phyloP scores from a whole-genome alignment of 2,113 vertebrate species.

The Trogon surrucura region DNA sequence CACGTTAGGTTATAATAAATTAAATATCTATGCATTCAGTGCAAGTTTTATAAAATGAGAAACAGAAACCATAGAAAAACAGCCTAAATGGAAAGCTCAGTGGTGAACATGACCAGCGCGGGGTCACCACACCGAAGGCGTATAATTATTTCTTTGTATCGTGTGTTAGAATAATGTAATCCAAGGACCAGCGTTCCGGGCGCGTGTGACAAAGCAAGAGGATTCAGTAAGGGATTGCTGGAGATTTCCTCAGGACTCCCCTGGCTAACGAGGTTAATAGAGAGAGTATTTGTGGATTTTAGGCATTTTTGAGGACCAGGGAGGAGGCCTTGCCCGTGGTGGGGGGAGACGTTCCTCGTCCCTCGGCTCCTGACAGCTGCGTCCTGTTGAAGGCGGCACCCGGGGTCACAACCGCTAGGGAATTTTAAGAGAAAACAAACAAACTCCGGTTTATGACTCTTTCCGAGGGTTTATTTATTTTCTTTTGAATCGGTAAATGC shows the following conservation, averaged over 20 bases:
- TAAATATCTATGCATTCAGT: not conserved
- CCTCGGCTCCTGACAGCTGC: accelerated
- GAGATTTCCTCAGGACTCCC: not conserved
- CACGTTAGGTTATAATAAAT: not conserved
- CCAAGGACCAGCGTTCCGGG: not conserved
- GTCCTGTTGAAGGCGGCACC: not conserved
- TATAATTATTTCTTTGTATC: not conserved
- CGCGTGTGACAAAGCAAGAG: not conserved
- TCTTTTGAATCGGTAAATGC: not conserved
- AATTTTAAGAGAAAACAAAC: not conserved
- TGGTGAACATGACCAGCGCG: not conserved
- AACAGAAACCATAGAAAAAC: not conserved
- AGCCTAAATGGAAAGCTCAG: not conserved
- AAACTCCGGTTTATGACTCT: not conserved
- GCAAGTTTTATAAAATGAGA: not conserved
- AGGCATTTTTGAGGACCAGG: accelerated
- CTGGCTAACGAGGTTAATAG: not conserved
- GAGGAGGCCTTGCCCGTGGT: not conserved
- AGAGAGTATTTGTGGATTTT: not conserved
- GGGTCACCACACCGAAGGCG: not conserved
- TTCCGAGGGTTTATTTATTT: not conserved
- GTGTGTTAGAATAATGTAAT: not conserved
- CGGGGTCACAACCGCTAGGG: not conserved
- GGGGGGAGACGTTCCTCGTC: not conserved
- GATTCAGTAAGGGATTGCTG: not conserved